Percentiles rank a stretch among this genome's conserved stretches.
Evolutionary conservation across 1,140 invertebrate genomes (phyloP).

Genomic region (Drosophila repleta): DNA sequence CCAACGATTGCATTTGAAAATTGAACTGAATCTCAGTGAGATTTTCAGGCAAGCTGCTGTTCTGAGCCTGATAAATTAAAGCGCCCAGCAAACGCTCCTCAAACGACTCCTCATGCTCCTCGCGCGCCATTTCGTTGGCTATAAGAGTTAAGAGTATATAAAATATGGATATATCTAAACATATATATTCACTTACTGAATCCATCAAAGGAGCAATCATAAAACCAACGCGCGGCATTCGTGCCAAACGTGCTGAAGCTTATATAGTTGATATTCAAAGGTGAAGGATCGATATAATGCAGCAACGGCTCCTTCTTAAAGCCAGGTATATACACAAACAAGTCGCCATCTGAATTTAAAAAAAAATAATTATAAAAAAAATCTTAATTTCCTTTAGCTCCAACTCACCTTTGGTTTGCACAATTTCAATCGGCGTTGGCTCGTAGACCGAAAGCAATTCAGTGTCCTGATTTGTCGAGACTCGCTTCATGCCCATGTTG

Average conservation of each 20-base stretch:
- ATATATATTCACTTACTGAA: conserved; percentile 48
- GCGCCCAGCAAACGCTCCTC: conserved; percentile 43
- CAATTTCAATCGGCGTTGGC: conserved; percentile 79
- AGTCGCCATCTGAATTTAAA: conserved; percentile 61
- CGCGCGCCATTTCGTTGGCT: conserved; percentile 49
- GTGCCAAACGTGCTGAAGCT: conserved; percentile 76
- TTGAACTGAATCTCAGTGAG: conserved; percentile 60
- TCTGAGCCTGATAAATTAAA: conserved; percentile 50
- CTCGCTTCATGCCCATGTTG: conserved; percentile 58
- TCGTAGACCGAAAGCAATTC: conserved; percentile 69
- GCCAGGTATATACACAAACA: conserved; percentile 74
- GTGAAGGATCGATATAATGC: conserved; percentile 52
- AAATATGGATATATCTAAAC: not conserved
- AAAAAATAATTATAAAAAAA: not conserved
- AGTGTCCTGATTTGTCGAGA: conserved; percentile 68
- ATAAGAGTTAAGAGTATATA: not conserved
- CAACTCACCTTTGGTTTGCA: conserved; percentile 72
- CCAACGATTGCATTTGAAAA: conserved; percentile 62
- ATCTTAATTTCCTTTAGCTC: not conserved
- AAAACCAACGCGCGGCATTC: conserved; percentile 74
- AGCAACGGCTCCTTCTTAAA: conserved; percentile 67
- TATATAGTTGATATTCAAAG: conserved; percentile 67
- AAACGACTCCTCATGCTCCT: conserved; percentile 2
- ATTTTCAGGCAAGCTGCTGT: conserved; percentile 57
- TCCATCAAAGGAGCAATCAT: conserved; percentile 75